Base-by-base conservation (phyloP, 2,888 invertebrate species). In the Neoscelio sp. region DNA sequence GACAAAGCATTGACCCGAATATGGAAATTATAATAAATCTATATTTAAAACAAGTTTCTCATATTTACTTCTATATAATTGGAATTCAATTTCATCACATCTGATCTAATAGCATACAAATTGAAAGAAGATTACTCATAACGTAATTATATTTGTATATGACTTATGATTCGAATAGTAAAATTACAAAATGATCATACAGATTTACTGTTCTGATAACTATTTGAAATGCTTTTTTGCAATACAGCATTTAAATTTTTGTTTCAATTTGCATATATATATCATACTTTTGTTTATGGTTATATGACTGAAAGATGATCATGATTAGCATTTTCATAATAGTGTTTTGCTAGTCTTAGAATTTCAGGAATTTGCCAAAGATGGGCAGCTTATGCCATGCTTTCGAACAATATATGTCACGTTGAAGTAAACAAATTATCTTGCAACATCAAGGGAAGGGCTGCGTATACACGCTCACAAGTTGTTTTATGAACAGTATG, bases 391-490 rank as follows among this genome's bases (percentile, higher is more conserved):
- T 58, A 17, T 28, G 28, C 40, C 58, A 13, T 42, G 58, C 28
- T 6, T 42, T 42, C 58, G 18, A 58, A 58, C 56, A 56, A 58
- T 58, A 26, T 17, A 58, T 42, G 58, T 58, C 58, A 30, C 18
- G 18, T 28, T 58, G 58, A 42, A 42, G 58, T 28, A 58, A 42
- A 58, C 42, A 58, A 42, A 58, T 58, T 42, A 28, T 17, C 17
- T 42, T 18, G n/a, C 38, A 56, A 38, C n/a, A n/a, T n/a, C n/a
- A n/a, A n/a, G n/a, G n/a, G 33, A 52, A 52, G 18, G 20, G 12
- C 17, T 17, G 42, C 10, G 42, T 42, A 58, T 13, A 58, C 17
- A 28, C 28, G 28, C n/a, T n/a, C n/a, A n/a, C n/a, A n/a, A 30
- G 15, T 1, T 17, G 40, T 42, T 58, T 42, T 58, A 20, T 12